A percentile compares a stretch with the other conserved stretches of the same genome.
Conservation (phyloP, 2,113 vertebrate species). For the Chrysochloris asiatica region DNA sequence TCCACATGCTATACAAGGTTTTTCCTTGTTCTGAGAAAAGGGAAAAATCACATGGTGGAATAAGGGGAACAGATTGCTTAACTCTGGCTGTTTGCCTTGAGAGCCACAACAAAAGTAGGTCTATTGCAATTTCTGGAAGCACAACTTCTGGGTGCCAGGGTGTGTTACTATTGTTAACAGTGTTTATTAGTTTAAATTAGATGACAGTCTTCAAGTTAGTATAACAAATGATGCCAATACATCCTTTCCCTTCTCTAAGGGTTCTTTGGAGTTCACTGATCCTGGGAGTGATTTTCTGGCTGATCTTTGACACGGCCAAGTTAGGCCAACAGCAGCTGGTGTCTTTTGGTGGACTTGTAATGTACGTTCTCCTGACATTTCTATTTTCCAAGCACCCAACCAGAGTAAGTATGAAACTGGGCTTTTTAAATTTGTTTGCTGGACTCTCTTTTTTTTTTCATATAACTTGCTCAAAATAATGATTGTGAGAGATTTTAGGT, state of each 20-base stretch:
- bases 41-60: background rate
- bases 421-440: background rate
- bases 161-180: background rate
- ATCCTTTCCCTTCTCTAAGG: constrained; percentile 79
- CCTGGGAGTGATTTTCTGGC: constrained; percentile 85
- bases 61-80: background rate
- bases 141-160: background rate
- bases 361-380: constrained; percentile 86
- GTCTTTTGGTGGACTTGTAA: constrained; percentile 89
- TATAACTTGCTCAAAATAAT: constrained; percentile 25
- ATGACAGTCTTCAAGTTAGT: background rate
- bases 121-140: background rate
- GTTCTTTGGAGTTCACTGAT: constrained; percentile 75
- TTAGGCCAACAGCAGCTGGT: constrained; percentile 86
- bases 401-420: constrained; percentile 82
- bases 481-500: background rate
- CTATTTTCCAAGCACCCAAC: constrained; percentile 92
- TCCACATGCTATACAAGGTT: background rate
- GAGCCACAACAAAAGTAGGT: background rate
- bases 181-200: background rate
- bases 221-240: background rate
- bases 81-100: background rate
- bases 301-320: constrained; percentile 88
- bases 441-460: accelerated
- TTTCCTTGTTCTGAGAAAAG: background rate